A percentile compares a stretch with the other conserved stretches of the same genome.
Conservation (phyloP, 2,113 vertebrate species). For the Numida meleagris region DNA sequence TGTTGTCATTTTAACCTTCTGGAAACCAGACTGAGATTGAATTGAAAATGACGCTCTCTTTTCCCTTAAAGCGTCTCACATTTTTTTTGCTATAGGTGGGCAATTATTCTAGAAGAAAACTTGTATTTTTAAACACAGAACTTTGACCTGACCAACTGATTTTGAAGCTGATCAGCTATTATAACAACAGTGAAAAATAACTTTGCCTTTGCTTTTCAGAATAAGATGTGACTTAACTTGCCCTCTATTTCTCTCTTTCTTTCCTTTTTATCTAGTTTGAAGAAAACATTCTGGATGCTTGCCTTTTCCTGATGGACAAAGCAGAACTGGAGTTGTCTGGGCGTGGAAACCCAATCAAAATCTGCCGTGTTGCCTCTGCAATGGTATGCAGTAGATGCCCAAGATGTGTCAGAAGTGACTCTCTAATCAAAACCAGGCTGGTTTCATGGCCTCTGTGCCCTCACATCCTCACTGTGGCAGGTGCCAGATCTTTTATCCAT, state of each 20-base stretch:
- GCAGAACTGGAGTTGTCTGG: conserved; percentile 89
- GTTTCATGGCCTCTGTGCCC: background rate
- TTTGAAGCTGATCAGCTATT: background rate
- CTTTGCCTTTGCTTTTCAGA: background rate
- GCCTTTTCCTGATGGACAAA: conserved; percentile 91
- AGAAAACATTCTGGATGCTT: conserved; percentile 89
- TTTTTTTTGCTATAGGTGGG: background rate
- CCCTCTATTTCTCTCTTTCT: background rate
- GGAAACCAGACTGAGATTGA: background rate
- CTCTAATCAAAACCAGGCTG: background rate
- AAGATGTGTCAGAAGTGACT: background rate
- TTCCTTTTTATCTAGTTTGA: conserved; percentile 84
- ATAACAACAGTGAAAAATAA: background rate
- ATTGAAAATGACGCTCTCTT: background rate
- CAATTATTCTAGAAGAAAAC: background rate
- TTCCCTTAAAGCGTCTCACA: background rate
- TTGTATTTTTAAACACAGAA: background rate
- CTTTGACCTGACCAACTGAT: background rate
- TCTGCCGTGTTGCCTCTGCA: conserved; percentile 90
- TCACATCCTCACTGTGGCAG: background rate
- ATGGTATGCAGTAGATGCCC: conserved; percentile 80
- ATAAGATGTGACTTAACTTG: background rate
- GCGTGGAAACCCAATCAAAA: conserved; percentile 90
- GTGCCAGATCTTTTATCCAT: background rate
- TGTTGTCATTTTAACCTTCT: conserved; percentile 58